A percentile compares a stretch with the other conserved stretches of the same genome.
Conservation (phyloP, 1,140 invertebrate species). For the Rhopalosiphum padi region DNA sequence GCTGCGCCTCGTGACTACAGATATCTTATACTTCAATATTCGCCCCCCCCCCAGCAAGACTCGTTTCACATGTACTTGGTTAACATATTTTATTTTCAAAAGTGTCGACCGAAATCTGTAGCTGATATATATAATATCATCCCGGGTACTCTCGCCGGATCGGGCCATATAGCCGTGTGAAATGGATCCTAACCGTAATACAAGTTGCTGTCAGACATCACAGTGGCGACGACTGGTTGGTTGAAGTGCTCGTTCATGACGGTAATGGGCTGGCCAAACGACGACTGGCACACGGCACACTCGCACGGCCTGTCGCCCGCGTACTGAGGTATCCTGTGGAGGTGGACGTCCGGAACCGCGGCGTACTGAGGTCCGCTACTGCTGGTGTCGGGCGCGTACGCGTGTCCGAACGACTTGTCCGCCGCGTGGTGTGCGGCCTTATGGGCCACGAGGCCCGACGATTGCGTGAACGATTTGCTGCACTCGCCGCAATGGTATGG, state of each 20-base stretch:
- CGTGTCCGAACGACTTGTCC: conserved; percentile 70
- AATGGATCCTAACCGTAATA: not conserved
- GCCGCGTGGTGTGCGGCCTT: conserved; percentile 71
- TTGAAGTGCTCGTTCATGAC: not conserved
- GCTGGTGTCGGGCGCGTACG: not conserved
- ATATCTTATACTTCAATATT: no score
- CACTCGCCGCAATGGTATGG: conserved; percentile 68
- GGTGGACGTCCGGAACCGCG: not conserved
- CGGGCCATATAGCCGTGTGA: no score
- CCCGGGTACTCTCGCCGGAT: not conserved
- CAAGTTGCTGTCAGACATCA: not conserved
- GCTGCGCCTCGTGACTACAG: no score
- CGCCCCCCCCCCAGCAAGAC: no score
- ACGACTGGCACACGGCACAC: not conserved
- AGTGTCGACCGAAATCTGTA: no score
- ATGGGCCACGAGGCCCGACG: conserved; percentile 70
- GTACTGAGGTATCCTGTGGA: not conserved
- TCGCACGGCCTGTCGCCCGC: not conserved
- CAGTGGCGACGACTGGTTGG: not conserved
- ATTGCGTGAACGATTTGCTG: conserved; percentile 65
- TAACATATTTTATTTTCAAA: not conserved
- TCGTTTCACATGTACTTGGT: no score
- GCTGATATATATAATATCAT: no score
- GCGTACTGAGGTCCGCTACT: no score
- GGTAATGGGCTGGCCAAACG: not conserved